Conservation (phyloP, 2,113 vertebrate species). For the Cranoglanis bouderius region DNA sequence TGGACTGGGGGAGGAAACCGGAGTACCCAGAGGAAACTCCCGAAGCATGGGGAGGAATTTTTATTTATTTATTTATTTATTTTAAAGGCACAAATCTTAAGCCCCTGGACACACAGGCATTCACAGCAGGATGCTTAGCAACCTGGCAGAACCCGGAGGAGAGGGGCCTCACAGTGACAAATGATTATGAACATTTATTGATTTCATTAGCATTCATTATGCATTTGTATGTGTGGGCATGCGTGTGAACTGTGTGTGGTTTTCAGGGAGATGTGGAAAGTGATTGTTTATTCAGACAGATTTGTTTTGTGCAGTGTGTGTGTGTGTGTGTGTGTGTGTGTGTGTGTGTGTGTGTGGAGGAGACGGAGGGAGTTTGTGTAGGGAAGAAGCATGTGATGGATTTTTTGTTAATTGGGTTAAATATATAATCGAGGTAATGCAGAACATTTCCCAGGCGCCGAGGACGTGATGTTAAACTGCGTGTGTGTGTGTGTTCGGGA, state of each 20-base stretch:
- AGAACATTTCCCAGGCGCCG: constrained; percentile 56
- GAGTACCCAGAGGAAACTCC: too few relatives aligned
- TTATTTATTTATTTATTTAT: too few relatives aligned
- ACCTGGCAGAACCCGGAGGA: constrained; percentile 42
- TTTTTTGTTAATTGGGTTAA: constrained; percentile 64
- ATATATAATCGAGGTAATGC: constrained; percentile 61
- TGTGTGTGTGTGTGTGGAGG: background rate
- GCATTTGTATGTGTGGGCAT: background rate
- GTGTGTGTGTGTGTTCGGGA: constrained; percentile 59
- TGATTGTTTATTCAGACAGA: background rate
- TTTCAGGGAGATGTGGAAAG: background rate
- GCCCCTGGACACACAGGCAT: constrained; percentile 23
- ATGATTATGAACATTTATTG: constrained; percentile 73
- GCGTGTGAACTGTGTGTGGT: background rate
- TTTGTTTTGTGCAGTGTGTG: constrained; percentile 15
- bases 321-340: constrained; percentile 33
- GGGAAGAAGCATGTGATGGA: constrained; percentile 24
- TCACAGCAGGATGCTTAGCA: constrained; percentile 45
- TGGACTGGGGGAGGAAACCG: too few relatives aligned
- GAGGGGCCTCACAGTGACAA: constrained; percentile 66
- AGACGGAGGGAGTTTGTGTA: constrained; percentile 17
- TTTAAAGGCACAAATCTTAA: constrained; percentile 32
- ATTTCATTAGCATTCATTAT: constrained; percentile 75
- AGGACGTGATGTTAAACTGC: constrained; percentile 30
- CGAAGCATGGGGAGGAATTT: too few relatives aligned